phyloP scores from a whole-genome alignment of 2,113 vertebrate species.

The Fukomys damarensis region DNA sequence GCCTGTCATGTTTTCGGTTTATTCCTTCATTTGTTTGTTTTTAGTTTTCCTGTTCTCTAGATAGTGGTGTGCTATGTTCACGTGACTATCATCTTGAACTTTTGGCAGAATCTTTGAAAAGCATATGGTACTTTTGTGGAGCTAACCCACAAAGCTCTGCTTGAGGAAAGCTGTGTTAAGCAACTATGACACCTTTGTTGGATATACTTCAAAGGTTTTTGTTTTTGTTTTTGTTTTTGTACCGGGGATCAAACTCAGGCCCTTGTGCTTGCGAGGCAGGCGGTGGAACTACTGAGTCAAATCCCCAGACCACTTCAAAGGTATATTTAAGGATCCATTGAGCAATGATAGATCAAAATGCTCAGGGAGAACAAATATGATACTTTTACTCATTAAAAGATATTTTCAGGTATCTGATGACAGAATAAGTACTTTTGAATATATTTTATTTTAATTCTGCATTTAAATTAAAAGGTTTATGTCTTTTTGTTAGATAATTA shows the following conservation, averaged over 20 bases:
- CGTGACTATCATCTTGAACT: conserved; percentile 1
- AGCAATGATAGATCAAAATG: background rate
- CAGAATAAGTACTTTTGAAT: background rate
- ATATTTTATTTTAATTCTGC: conserved; percentile 9
- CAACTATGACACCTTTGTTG: background rate
- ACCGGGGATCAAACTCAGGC: no score
- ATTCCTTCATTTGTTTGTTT: background rate
- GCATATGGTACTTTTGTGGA: background rate
- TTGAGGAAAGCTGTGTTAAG: background rate
- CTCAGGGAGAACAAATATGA: background rate
- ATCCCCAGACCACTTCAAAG: no score
- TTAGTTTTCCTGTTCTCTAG: background rate
- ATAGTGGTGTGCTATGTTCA: background rate
- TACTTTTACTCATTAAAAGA: background rate
- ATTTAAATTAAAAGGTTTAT: conserved; percentile 3
- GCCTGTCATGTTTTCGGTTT: background rate
- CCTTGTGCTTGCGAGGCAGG: no score
- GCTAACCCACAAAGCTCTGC: background rate
- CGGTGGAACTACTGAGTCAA: no score
- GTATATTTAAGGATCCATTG: background rate
- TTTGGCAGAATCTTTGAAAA: conserved; percentile 6
- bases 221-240: no score
- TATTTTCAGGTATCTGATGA: background rate
- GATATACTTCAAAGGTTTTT: background rate
- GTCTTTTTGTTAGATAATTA: background rate